Evolutionary conservation across 2,888 invertebrate species (phyloP).

Genomic region (Drosophila mercatorum): DNA sequence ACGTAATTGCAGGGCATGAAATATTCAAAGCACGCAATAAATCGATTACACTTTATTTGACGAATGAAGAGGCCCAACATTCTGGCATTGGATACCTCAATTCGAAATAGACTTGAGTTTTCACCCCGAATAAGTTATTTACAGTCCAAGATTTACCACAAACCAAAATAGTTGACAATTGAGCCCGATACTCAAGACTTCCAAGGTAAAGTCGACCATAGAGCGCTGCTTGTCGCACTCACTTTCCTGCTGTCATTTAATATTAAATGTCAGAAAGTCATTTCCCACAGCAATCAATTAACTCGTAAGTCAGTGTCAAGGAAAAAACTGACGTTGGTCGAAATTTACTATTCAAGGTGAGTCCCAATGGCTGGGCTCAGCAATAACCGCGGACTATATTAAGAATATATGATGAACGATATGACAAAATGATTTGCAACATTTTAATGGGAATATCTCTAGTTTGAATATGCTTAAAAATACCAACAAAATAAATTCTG

Average conservation of each 20-base stretch:
- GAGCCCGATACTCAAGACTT: neutral
- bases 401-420: neutral
- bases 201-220: neutral
- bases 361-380: neutral
- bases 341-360: neutral
- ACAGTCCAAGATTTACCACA: slow-evolving; percentile 13
- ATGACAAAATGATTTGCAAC: no score
- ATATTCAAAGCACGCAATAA: slow-evolving; percentile 74
- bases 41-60: slow-evolving; percentile 74
- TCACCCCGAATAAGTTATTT: slow-evolving; percentile 6
- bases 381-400: neutral
- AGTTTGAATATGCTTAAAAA: neutral
- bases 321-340: slow-evolving; percentile 7
- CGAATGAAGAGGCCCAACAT: slow-evolving; percentile 21
- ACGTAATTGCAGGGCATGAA: slow-evolving; percentile 54
- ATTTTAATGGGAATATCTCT: neutral
- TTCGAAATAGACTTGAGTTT: slow-evolving; percentile 14
- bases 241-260: slow-evolving; percentile 3
- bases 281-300: slow-evolving; percentile 42
- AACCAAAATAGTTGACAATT: slow-evolving; percentile 1
- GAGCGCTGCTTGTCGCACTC: neutral
- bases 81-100: slow-evolving; percentile 7
- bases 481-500: neutral
- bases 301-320: slow-evolving; percentile 33
- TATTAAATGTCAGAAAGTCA: slow-evolving; percentile 26